These are phyloP conservation scores for Ageneiosus marmoratus DNA, from an alignment of 2,113 vertebrate species.

Conservation along the genomic window DNA sequence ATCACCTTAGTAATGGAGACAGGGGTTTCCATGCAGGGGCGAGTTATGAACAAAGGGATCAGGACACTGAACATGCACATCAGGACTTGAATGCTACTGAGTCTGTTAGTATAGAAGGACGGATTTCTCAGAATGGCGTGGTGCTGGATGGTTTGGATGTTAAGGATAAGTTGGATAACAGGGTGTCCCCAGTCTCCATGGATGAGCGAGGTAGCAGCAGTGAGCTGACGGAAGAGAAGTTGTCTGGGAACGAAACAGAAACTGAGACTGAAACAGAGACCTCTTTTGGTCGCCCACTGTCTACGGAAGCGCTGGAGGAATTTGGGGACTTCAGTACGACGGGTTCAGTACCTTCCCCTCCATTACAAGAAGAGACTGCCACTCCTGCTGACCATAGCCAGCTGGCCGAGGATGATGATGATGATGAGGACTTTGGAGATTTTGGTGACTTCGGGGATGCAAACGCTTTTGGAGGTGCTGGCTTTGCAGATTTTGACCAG, in stretches of 20 bases:
- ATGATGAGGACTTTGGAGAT: constrained; percentile 75
- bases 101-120: constrained; percentile 39
- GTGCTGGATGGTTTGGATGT: constrained; percentile 35
- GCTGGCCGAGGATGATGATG: constrained; percentile 59
- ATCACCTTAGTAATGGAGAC: constrained; percentile 56
- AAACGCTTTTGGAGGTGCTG: constrained; percentile 62
- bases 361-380: constrained; percentile 60
- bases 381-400: constrained; percentile 66
- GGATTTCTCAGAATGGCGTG: constrained; percentile 36
- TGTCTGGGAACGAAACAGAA: constrained; percentile 60
- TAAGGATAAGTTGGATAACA: constrained; percentile 17
- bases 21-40: constrained; percentile 51
- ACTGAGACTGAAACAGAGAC: constrained; percentile 68
- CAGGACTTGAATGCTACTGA: constrained; percentile 23
- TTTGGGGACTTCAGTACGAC: constrained; percentile 85
- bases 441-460: constrained; percentile 84
- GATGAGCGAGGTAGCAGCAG: constrained; percentile 52
- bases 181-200: not conserved
- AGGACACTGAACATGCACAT: constrained; percentile 53
- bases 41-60: constrained; percentile 52
- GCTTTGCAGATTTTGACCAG: constrained; percentile 69
- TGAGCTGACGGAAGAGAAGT: constrained; percentile 56
- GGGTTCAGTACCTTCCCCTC: constrained; percentile 68
- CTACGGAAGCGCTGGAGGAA: constrained; percentile 75
- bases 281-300: constrained; percentile 68